Percentiles rank a stretch among this genome's conserved stretches.
Evolutionary conservation across 2,797 vertebrate genomes (phyloP).

Genomic region (Neomorphus geoffroyi): DNA sequence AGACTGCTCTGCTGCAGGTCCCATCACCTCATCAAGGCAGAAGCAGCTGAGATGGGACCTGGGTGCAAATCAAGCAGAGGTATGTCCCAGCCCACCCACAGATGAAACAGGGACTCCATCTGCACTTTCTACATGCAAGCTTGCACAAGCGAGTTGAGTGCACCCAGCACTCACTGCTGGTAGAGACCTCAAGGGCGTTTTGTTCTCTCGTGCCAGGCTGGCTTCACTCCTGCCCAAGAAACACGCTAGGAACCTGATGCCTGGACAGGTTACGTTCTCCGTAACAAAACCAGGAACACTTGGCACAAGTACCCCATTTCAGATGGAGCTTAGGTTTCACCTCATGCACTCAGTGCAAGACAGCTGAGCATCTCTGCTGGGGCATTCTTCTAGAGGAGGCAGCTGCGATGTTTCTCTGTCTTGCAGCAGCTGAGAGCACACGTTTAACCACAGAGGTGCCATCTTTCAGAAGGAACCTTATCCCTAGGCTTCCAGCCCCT

Average conservation of each 20-base stretch:
- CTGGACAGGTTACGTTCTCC: neutral
- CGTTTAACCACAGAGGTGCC: neutral
- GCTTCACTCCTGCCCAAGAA: neutral
- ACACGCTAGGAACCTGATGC: accelerated
- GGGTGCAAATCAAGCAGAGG: neutral
- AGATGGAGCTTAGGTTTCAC: neutral
- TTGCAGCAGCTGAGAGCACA: too few species aligned
- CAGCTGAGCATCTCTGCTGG: neutral
- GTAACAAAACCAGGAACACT: neutral
- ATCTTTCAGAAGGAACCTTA: neutral
- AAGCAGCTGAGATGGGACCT: neutral
- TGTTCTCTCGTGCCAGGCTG: accelerated
- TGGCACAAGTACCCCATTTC: neutral
- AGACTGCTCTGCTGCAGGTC: neutral
- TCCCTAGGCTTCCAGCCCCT: neutral
- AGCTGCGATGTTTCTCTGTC: neutral
- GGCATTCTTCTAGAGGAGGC: neutral
- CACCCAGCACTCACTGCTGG: neutral
- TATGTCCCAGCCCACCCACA: neutral
- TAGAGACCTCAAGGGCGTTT: neutral
- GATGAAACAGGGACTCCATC: neutral
- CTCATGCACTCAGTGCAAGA: neutral
- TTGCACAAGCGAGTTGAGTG: neutral
- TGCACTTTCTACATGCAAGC: neutral
- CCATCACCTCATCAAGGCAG: neutral